Base-by-base conservation (phyloP, 37 sponge, comb jelly and placozoan species). In the Axinella damicornis region DNA sequence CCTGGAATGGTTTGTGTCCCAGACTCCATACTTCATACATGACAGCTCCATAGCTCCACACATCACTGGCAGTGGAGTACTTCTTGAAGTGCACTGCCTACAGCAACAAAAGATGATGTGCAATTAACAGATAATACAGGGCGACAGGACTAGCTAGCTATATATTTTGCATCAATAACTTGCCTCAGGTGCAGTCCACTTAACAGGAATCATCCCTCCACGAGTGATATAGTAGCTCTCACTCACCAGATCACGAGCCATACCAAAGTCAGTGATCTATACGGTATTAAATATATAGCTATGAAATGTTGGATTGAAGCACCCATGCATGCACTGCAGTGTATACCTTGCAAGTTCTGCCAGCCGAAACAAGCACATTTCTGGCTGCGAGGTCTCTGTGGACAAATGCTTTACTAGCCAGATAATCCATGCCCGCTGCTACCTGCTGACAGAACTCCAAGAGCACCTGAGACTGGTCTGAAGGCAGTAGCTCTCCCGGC, bases 321-420 rank as follows among this genome's bases (percentile, higher is more conserved):
- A 46, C 46, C 4, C 46, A 12, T 46, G 46, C 9, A 46, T 46
- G 46, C n/a, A n/a, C n/a, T n/a, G n/a, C n/a, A n/a, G n/a, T n/a
- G n/a, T n/a, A 46, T 46, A 46, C 46, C 46, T 46, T 46, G 46
- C 46, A 88, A 57, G 74, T 76, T 9, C 56, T 33, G 27, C 67
- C 37, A 5, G 36, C 56, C 4, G 39, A 30, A 0, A 88, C 27
- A 5, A 88, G 58, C 41, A 88, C 56, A 57, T 88, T 88, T 39
- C 88, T 81, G 0, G 88, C 88, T 25, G 88, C 88, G 2, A 88
- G 76, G 57, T 88, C 88, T 38, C 82, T 55, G 72, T 88, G 88
- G 21, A 88, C 82, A 68, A 88, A 88, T 20, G 60, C 41, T 30
- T 88, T 88, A 20, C 75, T 75, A 19, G 82, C 55, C 19, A 88